phyloP scores from a whole-genome alignment of 2,113 vertebrate species.

The Amblyornis subalaris region DNA sequence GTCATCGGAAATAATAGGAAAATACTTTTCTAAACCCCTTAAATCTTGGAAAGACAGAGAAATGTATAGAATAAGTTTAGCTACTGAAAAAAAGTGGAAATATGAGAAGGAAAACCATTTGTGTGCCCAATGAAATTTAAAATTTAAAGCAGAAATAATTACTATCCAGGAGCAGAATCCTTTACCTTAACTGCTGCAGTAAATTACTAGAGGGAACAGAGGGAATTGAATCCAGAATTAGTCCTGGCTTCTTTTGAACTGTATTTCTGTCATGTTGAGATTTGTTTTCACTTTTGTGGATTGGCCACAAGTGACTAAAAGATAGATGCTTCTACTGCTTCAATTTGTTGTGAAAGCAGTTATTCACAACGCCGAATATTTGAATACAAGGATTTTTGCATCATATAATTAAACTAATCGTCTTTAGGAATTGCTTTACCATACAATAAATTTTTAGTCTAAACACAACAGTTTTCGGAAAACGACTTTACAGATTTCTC shows the following conservation, averaged over 20 bases:
- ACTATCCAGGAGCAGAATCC: background rate
- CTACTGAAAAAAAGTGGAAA: background rate
- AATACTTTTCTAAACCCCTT: background rate
- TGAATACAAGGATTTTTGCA: background rate
- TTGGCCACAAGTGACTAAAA: background rate
- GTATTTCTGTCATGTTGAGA: background rate
- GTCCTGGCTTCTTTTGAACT: background rate
- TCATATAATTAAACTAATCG: background rate
- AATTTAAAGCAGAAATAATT: background rate
- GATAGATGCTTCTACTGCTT: background rate
- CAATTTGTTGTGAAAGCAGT: background rate
- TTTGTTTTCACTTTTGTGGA: background rate
- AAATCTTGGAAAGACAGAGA: background rate
- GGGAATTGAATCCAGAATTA: background rate
- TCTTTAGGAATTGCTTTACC: background rate
- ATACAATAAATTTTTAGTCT: background rate
- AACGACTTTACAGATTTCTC: background rate
- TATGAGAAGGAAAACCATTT: background rate
- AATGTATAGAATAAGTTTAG: background rate
- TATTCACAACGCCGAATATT: background rate
- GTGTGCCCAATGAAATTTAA: background rate
- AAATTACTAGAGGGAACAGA: background rate
- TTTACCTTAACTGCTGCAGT: background rate
- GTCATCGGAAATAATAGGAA: background rate
- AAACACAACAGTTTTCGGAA: background rate